Evolutionary conservation across 2,888 invertebrate species (phyloP).

Genomic region (Glaucopsyche alexis): DNA sequence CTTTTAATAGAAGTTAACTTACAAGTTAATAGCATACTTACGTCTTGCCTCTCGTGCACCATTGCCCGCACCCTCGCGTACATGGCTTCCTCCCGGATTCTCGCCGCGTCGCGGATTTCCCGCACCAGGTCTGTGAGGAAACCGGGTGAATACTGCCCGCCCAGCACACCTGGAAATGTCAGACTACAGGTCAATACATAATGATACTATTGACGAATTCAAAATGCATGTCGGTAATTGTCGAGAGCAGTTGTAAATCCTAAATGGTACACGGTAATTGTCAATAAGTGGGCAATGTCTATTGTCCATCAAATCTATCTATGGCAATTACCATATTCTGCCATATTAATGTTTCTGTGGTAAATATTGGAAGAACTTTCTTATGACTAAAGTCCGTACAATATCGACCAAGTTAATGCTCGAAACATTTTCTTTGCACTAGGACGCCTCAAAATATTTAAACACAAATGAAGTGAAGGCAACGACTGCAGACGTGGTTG

Average conservation of each 20-base stretch:
- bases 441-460: too few species aligned
- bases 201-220: too few species aligned
- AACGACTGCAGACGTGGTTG: too few species aligned
- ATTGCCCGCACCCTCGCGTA: slow-evolving; percentile 80
- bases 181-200: not conserved
- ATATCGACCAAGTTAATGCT: too few species aligned
- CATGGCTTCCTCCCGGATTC: slow-evolving; percentile 86
- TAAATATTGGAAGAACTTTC: too few species aligned
- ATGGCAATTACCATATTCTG: too few species aligned
- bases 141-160: slow-evolving; percentile 83
- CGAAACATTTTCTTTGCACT: too few species aligned
- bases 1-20: too few species aligned
- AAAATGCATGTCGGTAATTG: too few species aligned
- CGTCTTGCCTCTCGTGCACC: slow-evolving; percentile 79
- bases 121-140: slow-evolving; percentile 86
- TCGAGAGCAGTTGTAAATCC: not conserved
- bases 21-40: slow-evolving; percentile 45
- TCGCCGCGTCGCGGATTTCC: slow-evolving; percentile 86
- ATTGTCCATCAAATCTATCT: too few species aligned
- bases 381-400: too few species aligned
- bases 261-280: not conserved
- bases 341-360: not conserved
- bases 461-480: too few species aligned
- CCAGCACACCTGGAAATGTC: slow-evolving; percentile 53
- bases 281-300: not conserved